These are phyloP conservation scores for Drosophila birchii DNA, from an alignment of 2,888 invertebrate genomes.

Conservation along the genomic window DNA sequence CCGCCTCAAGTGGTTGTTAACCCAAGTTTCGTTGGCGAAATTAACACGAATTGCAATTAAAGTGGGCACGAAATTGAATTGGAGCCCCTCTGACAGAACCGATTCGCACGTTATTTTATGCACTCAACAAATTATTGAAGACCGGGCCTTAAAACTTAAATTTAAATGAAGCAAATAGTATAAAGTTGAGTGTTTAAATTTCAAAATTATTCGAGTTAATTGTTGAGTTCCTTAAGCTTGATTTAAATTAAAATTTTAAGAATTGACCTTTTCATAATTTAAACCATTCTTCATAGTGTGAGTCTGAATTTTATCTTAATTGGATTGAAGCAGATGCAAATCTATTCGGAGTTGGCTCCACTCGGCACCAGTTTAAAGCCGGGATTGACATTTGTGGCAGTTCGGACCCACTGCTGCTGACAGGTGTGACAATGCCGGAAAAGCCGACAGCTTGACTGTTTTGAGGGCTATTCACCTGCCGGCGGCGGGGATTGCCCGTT, in stretches of 20 bases:
- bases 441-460: constrained; percentile 18
- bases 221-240: fast-evolving
- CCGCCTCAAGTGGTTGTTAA: constrained; percentile 52
- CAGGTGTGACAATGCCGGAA: constrained; percentile 36
- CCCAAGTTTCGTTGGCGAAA: constrained; percentile 58
- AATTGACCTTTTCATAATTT: neutral
- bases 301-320: constrained; percentile 22
- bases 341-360: neutral
- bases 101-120: constrained; percentile 1
- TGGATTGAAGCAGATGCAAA: constrained; percentile 28
- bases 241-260: neutral
- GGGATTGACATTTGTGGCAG: constrained; percentile 32
- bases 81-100: constrained; percentile 30
- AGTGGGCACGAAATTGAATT: constrained; percentile 63
- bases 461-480: constrained; percentile 24
- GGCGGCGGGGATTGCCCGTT: neutral
- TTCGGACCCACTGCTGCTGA: constrained; percentile 30
- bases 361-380: constrained; percentile 7
- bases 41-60: constrained; percentile 68
- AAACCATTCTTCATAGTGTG: neutral
- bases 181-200: too few species aligned
- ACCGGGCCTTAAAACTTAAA: neutral
- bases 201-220: neutral
- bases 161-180: too few species aligned
- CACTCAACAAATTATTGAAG: constrained; percentile 5